Evolutionary conservation across 2,888 invertebrate species (phyloP).

Genomic region (Malthinus seriepunctatus): DNA sequence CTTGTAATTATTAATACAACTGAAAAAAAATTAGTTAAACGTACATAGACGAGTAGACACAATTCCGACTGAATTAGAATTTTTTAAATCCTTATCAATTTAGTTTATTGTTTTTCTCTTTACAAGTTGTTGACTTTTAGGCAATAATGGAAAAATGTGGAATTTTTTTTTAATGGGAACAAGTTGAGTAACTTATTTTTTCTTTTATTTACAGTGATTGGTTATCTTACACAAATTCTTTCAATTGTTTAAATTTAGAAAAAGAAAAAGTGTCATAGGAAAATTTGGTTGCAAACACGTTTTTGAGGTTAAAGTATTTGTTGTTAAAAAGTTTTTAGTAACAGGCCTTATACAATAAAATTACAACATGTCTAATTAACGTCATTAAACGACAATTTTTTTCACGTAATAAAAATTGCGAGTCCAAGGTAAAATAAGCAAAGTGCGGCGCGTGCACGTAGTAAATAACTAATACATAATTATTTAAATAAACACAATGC

Average conservation of each 20-base stretch:
- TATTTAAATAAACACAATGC: too few species aligned
- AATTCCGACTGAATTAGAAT: neutral
- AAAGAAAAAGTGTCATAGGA: neutral
- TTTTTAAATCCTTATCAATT: too few species aligned
- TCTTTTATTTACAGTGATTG: too few species aligned
- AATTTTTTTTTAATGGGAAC: neutral
- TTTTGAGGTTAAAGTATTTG: neutral
- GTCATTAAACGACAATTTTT: constrained; percentile 3
- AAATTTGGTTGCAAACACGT: neutral
- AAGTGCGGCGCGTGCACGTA: constrained; percentile 3
- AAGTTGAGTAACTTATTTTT: neutral
- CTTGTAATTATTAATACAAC: constrained; percentile 3
- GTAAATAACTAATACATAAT: neutral
- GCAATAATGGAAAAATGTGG: too few species aligned
- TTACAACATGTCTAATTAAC: neutral
- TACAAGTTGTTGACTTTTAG: too few species aligned
- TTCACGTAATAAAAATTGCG: constrained; percentile 1
- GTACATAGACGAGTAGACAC: neutral
- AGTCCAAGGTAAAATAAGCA: constrained; percentile 1
- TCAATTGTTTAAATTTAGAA: too few species aligned
- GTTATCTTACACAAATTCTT: too few species aligned
- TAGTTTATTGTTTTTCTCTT: too few species aligned
- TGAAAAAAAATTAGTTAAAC: neutral
- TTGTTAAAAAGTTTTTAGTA: neutral
- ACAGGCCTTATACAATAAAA: neutral